These are phyloP conservation scores for Ciona savignyi DNA, from an alignment of 23 tunicate genomes.

Conservation along the genomic window DNA sequence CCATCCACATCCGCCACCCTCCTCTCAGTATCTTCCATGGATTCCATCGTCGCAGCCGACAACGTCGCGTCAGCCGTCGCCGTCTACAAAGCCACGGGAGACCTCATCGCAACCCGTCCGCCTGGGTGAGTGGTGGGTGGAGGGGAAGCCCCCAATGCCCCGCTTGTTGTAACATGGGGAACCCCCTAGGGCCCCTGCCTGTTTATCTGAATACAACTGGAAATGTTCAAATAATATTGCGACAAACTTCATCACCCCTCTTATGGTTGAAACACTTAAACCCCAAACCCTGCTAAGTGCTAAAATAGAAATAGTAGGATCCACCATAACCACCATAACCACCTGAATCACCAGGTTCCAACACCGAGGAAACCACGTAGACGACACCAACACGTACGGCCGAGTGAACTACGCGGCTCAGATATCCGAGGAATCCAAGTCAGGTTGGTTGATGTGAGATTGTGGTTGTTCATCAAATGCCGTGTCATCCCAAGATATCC, in stretches of 20 bases:
- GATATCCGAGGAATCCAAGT: conserved; percentile 34
- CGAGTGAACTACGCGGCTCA: conserved; percentile 52
- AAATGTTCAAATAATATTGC: no score
- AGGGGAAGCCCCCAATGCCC: background rate
- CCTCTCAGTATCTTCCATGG: conserved; percentile 63
- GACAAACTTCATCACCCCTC: no score
- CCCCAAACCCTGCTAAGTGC: no score
- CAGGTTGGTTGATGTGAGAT: conserved; percentile 3
- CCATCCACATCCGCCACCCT: conserved; percentile 78
- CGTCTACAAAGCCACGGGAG: conserved; percentile 43
- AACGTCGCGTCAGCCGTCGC: conserved; percentile 51
- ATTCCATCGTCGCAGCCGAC: conserved; percentile 35
- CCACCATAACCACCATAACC: no score
- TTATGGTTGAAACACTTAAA: no score
- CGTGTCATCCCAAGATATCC: background rate
- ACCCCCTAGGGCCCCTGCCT: no score
- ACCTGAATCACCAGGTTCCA: no score
- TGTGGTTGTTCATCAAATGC: no score
- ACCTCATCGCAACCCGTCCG: conserved; percentile 15
- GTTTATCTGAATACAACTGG: no score
- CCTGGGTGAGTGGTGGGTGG: background rate
- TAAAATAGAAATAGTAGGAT: no score
- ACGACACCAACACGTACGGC: conserved; percentile 24
- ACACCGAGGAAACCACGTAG: conserved; percentile 39
- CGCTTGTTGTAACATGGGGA: no score